Conservation (phyloP, 2,888 invertebrate genomes). For the Ophion costatus region DNA sequence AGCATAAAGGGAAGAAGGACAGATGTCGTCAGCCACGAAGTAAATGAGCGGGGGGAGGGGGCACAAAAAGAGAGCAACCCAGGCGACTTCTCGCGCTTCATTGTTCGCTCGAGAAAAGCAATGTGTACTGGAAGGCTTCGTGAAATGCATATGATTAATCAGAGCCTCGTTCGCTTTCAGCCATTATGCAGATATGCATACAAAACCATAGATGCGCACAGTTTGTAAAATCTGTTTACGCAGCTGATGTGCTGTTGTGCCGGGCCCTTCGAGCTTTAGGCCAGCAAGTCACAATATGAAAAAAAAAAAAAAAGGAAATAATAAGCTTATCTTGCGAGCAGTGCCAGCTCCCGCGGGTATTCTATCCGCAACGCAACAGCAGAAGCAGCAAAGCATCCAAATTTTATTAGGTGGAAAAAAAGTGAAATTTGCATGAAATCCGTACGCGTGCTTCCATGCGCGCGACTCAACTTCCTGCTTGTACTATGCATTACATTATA, state of each 20-base stretch:
- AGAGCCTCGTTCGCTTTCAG: background rate
- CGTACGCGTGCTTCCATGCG: slow-evolving; percentile 63
- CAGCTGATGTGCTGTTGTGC: slow-evolving; percentile 66
- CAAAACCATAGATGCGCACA: slow-evolving; percentile 40
- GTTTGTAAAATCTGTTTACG: slow-evolving; percentile 75
- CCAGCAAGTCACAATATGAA: background rate
- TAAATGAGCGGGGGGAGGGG: background rate
- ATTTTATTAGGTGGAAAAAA: slow-evolving; percentile 77
- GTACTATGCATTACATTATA: slow-evolving; percentile 61
- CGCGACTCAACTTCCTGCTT: slow-evolving; percentile 55
- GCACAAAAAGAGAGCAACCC: background rate
- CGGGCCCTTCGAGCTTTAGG: slow-evolving; percentile 30
- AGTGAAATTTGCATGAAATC: slow-evolving; percentile 77
- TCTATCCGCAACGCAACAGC: slow-evolving; percentile 42
- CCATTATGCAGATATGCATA: background rate
- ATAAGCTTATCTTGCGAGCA: slow-evolving; percentile 49
- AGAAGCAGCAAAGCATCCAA: slow-evolving; percentile 53
- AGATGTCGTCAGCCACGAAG: background rate
- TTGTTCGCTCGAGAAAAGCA: slow-evolving; percentile 15
- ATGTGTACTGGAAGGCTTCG: slow-evolving; percentile 37
- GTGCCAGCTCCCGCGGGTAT: slow-evolving; percentile 35
- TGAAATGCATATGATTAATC: slow-evolving; percentile 6
- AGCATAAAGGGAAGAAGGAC: background rate
- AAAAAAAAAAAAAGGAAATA: background rate
- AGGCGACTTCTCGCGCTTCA: slow-evolving; percentile 31